phyloP scores from a whole-genome alignment of 2,797 vertebrate species.

The Melanotaenia pygmaea region DNA sequence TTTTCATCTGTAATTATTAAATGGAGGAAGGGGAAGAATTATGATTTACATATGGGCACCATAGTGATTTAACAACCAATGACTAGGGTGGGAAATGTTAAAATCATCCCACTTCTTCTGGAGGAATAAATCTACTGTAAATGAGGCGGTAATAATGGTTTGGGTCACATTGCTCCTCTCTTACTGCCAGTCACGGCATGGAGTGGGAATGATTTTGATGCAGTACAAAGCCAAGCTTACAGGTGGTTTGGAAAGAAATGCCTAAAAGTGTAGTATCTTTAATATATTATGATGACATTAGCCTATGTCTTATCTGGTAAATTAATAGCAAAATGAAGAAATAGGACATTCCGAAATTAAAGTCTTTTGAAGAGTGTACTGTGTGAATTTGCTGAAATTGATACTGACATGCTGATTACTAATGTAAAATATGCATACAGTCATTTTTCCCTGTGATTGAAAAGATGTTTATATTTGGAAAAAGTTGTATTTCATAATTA shows the following conservation, averaged over 20 bases:
- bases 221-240: not conserved
- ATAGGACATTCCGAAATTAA: conserved; percentile 22
- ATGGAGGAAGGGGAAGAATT: conserved; percentile 11
- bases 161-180: conserved; percentile 1
- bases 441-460: conserved; percentile 37
- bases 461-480: conserved; percentile 16
- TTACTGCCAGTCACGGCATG: not conserved
- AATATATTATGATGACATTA: not conserved
- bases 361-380: conserved; percentile 2
- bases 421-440: conserved; percentile 9
- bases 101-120: conserved; percentile 5
- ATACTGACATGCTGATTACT: conserved; percentile 28
- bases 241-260: not conserved
- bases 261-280: not conserved
- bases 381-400: conserved; percentile 10
- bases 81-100: conserved; percentile 13
- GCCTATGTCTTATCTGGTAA: not conserved
- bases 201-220: not conserved
- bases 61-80: conserved; percentile 11
- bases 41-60: conserved; percentile 1
- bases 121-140: conserved; percentile 15
- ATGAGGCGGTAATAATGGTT: conserved; percentile 6
- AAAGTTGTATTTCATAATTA: conserved; percentile 28
- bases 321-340: not conserved
- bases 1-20: conserved; percentile 26